These are phyloP conservation scores for Rhyacophila brunnea DNA, from an alignment of 1,140 invertebrate species.

Conservation along the genomic window DNA sequence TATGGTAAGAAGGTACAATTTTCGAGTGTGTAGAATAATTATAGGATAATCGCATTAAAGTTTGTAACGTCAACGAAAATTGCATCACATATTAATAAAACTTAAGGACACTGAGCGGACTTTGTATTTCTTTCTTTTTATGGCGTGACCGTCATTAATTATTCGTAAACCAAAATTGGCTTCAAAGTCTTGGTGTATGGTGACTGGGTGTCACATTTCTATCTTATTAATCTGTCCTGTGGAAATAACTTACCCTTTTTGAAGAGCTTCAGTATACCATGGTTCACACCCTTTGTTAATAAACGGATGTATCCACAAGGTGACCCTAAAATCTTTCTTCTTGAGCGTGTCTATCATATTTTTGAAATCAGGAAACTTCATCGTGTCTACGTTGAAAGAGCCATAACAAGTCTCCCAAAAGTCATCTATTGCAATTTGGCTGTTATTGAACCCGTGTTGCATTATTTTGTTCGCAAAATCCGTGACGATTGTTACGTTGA, in stretches of 20 bases:
- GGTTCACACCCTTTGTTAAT: slow-evolving; percentile 69
- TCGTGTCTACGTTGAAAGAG: slow-evolving; percentile 63
- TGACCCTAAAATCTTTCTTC: slow-evolving; percentile 62
- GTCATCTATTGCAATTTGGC: slow-evolving; percentile 82
- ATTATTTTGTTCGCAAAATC: slow-evolving; percentile 68
- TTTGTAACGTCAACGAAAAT: too few species aligned
- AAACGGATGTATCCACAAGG: slow-evolving; percentile 83
- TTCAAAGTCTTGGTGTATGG: too few species aligned
- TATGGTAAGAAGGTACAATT: too few species aligned
- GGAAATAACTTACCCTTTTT: slow-evolving; percentile 51
- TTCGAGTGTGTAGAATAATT: too few species aligned
- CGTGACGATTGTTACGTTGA: slow-evolving; percentile 64
- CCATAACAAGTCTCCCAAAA: slow-evolving; percentile 83
- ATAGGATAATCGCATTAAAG: too few species aligned
- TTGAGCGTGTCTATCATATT: slow-evolving; percentile 54
- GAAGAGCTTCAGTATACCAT: slow-evolving; percentile 53
- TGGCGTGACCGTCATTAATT: too few species aligned
- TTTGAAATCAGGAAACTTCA: slow-evolving; percentile 66
- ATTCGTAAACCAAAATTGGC: too few species aligned
- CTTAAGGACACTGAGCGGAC: too few species aligned
- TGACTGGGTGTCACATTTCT: too few species aligned
- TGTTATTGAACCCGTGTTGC: slow-evolving; percentile 63
- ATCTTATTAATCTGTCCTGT: too few species aligned
- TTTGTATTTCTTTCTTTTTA: too few species aligned
- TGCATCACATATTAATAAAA: too few species aligned